Percentiles rank a stretch among this genome's conserved stretches.
phyloP scores from a whole-genome alignment of 2,797 vertebrate genomes.

The Nannoperca obscura region DNA sequence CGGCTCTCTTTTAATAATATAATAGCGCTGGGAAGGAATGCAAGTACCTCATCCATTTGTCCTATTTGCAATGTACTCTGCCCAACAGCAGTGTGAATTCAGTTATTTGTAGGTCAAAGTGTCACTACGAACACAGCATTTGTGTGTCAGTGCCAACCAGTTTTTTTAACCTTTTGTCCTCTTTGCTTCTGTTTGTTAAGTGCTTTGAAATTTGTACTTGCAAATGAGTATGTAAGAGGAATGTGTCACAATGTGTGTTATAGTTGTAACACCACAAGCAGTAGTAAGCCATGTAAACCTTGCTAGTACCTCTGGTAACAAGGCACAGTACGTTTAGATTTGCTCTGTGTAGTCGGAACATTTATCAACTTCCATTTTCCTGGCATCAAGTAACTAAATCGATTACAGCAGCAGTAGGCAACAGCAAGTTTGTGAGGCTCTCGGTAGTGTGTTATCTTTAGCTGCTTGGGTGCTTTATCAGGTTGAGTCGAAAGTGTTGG shows the following conservation, averaged over 20 bases:
- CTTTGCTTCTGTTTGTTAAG: slow-evolving; percentile 14
- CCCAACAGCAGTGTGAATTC: neutral
- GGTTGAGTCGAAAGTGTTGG: slow-evolving; percentile 45
- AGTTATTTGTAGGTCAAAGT: slow-evolving; percentile 1
- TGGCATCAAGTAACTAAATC: slow-evolving; percentile 71
- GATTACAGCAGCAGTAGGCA: slow-evolving; percentile 66
- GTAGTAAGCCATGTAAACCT: slow-evolving; percentile 3
- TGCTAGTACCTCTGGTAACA: slow-evolving; percentile 32
- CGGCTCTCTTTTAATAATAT: neutral
- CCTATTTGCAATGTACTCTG: neutral
- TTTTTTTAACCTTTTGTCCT: neutral
- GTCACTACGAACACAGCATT: neutral
- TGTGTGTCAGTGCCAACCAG: neutral
- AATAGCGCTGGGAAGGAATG: neutral
- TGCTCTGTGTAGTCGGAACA: slow-evolving; percentile 41
- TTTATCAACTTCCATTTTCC: slow-evolving; percentile 72
- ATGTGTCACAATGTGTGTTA: slow-evolving; percentile 8
- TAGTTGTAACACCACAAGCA: slow-evolving; percentile 6
- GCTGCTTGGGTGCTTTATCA: slow-evolving; percentile 64
- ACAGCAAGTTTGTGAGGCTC: slow-evolving; percentile 55
- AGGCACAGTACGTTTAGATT: slow-evolving; percentile 46
- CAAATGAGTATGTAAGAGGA: slow-evolving; percentile 11
- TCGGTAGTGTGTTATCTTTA: slow-evolving; percentile 67
- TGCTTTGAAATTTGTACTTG: slow-evolving; percentile 1
- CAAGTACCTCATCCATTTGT: neutral